phyloP scores from a whole-genome alignment of 35 echinoderm and acorn worm genomes.

The Acanthaster planci region DNA sequence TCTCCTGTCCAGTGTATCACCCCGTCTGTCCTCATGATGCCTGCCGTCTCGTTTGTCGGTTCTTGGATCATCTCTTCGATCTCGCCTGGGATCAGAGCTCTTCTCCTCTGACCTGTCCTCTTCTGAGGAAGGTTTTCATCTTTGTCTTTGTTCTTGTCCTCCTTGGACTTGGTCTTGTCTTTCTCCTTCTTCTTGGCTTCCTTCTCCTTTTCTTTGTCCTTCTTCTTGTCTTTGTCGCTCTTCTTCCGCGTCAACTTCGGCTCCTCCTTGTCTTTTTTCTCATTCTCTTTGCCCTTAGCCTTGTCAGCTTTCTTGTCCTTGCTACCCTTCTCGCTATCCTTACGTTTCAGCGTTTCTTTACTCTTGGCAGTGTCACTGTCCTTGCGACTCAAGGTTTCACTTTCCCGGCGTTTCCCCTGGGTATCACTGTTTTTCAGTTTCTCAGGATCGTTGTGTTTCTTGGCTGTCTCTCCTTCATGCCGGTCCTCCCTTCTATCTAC shows the following conservation, averaged over 20 bases:
- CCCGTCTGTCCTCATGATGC: background rate
- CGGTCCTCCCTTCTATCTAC: conserved; percentile 34
- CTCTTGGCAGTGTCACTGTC: background rate
- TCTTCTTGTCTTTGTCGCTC: conserved; percentile 15
- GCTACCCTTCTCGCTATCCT: conserved; percentile 23
- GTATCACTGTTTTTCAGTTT: background rate
- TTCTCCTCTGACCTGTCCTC: background rate
- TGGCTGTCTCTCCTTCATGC: conserved; percentile 24
- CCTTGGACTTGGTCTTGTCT: background rate
- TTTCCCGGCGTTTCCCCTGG: background rate
- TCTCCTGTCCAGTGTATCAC: conserved; percentile 6
- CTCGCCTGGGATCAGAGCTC: background rate
- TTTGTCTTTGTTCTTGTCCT: background rate
- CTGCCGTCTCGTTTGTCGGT: conserved; percentile 22
- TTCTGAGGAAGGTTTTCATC: conserved; percentile 9
- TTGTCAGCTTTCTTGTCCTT: conserved; percentile 38
- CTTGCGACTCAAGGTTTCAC: background rate
- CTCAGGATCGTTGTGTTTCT: background rate
- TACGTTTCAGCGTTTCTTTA: conserved; percentile 21
- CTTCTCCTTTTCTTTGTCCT: conserved; percentile 9
- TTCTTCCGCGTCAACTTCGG: background rate
- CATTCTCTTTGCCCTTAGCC: background rate
- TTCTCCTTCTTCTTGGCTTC: conserved; percentile 13
- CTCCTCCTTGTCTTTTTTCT: conserved; percentile 19
- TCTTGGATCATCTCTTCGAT: background rate